phyloP scores from a whole-genome alignment of 2,797 vertebrate genomes.

The Clamator glandarius region DNA sequence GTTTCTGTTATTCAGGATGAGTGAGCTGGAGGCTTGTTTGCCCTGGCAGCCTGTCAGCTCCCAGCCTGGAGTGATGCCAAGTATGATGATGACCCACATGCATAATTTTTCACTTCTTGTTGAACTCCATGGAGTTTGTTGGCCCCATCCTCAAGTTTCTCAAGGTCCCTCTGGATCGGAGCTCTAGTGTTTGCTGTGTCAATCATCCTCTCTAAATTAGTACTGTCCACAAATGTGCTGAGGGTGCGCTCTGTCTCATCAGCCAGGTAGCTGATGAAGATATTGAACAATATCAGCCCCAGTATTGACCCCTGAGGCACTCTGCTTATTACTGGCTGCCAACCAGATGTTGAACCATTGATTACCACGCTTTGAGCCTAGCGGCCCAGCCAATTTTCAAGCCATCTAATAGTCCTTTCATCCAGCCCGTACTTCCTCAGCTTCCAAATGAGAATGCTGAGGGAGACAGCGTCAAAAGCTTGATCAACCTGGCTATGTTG shows the following conservation, averaged over 20 bases:
- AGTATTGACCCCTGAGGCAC: conserved; percentile 53
- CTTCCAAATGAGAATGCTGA: conserved; percentile 30
- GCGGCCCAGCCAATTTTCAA: conserved; percentile 18
- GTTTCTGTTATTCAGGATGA: neutral
- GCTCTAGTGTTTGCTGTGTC: neutral
- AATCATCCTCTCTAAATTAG: neutral
- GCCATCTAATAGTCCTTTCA: conserved; percentile 7
- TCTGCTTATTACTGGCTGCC: conserved; percentile 54
- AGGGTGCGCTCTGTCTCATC: neutral
- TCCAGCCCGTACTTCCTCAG: neutral
- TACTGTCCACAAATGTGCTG: conserved; percentile 7
- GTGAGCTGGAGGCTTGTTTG: neutral
- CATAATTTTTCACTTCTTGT: neutral
- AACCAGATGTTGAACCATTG: conserved; percentile 39
- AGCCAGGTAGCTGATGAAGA: conserved; percentile 35
- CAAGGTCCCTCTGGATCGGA: neutral
- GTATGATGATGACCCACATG: neutral
- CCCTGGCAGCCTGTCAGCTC: neutral
- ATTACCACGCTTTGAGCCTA: conserved; percentile 3
- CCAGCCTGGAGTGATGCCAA: neutral
- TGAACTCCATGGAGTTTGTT: neutral
- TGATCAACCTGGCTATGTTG: conserved; percentile 21
- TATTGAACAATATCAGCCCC: conserved; percentile 36
- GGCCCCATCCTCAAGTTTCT: neutral
- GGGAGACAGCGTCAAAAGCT: neutral